A percentile compares a stretch with the other conserved stretches of the same genome.
Evolutionary conservation across 2,113 vertebrate genomes (phyloP).

Genomic region (Sturnira hondurensis): DNA sequence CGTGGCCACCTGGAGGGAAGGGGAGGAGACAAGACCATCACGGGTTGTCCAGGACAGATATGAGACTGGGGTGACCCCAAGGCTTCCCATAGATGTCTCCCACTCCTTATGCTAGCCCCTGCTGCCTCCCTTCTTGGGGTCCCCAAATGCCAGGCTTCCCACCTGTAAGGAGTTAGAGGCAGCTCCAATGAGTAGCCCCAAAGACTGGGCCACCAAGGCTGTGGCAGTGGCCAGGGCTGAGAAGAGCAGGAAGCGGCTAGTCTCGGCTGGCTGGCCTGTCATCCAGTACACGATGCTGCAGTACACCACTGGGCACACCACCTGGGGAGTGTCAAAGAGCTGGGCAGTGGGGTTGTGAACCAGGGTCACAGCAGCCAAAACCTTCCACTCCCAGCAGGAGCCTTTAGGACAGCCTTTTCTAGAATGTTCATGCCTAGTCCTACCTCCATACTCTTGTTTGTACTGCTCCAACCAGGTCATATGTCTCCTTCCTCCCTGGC

Average conservation of each 20-base stretch:
- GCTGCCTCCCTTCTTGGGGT: not conserved
- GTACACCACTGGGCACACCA: conserved; percentile 94
- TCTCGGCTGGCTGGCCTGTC: conserved; percentile 96
- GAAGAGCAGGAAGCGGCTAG: conserved; percentile 92
- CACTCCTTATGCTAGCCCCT: not conserved
- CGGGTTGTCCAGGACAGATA: not conserved
- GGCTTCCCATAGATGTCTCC: not conserved
- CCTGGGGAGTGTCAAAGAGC: conserved; percentile 75
- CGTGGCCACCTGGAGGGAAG: conserved; percentile 90
- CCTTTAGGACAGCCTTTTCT: not conserved
- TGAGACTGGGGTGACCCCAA: not conserved
- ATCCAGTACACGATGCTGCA: conserved; percentile 99
- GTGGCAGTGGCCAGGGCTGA: conserved; percentile 93
- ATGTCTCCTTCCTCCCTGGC: not conserved
- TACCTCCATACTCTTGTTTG: not conserved
- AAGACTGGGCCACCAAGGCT: conserved; percentile 94
- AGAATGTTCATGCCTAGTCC: rapidly evolving
- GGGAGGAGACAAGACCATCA: not conserved
- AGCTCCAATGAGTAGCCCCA: conserved; percentile 95
- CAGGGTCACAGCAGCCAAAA: not conserved
- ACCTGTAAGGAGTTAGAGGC: conserved; percentile 97
- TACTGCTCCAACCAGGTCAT: too few species aligned
- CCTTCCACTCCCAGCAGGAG: not conserved
- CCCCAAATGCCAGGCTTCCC: not conserved
- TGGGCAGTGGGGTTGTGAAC: not conserved